A percentile compares a stretch with the other conserved stretches of the same genome.
Conservation (phyloP, 2,888 invertebrate genomes). For the Griposia aprilina region DNA sequence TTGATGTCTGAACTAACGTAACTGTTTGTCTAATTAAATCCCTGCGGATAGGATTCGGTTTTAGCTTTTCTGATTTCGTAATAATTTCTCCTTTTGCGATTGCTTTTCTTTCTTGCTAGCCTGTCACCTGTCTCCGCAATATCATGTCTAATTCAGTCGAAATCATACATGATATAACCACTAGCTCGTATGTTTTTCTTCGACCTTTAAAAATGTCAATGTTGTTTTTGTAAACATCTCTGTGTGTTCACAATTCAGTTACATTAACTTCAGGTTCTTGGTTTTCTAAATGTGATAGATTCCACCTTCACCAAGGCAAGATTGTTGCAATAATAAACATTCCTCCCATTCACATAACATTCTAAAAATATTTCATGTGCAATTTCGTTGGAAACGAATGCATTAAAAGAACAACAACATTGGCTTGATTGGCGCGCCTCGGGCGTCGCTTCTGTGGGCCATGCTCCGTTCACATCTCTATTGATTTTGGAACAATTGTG, state of each 20-base stretch:
- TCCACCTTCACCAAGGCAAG: background rate
- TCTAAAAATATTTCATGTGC: conserved; percentile 33
- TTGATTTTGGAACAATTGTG: conserved; percentile 76
- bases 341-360: conserved; percentile 19
- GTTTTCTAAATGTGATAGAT: conserved; percentile 38
- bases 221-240: conserved; percentile 50
- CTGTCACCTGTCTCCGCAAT: conserved; percentile 52
- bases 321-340: conserved; percentile 31
- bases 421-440: conserved; percentile 63
- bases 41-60: conserved; percentile 30
- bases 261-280: conserved; percentile 26
- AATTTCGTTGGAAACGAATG: conserved; percentile 62
- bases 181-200: conserved; percentile 36
- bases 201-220: conserved; percentile 58
- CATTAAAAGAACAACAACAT: conserved; percentile 73
- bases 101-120: conserved; percentile 33
- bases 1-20: conserved; percentile 34
- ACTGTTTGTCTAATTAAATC: conserved; percentile 48
- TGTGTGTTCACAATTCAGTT: conserved; percentile 48
- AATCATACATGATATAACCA: conserved; percentile 40
- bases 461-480: conserved; percentile 69
- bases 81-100: conserved; percentile 45
- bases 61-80: conserved; percentile 34
- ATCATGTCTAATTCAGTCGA: conserved; percentile 52
- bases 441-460: conserved; percentile 69